Conservation (phyloP, 2,113 vertebrate genomes). For the Tragulus kanchil region DNA sequence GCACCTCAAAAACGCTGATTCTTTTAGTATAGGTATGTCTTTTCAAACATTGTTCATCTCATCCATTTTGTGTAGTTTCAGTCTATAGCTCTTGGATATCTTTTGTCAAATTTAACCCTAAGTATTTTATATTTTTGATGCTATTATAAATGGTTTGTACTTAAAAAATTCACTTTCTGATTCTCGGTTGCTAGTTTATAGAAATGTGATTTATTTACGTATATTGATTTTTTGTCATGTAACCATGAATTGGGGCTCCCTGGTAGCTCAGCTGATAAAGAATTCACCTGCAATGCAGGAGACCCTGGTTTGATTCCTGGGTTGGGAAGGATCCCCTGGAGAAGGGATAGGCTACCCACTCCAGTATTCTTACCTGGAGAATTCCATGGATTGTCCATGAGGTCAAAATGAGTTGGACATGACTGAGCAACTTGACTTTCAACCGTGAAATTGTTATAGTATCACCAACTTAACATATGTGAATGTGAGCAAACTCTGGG, state of each 20-base stretch:
- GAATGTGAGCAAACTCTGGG: not conserved
- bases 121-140: constrained; percentile 34
- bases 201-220: not conserved
- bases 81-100: not conserved
- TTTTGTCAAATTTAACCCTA: not conserved
- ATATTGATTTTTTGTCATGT: not conserved
- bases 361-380: no score
- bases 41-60: constrained; percentile 22
- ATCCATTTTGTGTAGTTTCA: constrained; percentile 8
- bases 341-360: no score
- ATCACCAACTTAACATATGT: not conserved
- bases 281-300: no score
- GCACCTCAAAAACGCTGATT: not conserved
- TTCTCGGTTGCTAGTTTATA: not conserved
- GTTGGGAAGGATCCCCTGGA: no score
- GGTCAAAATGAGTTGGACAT: no score
- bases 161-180: constrained; percentile 11
- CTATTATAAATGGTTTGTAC: not conserved
- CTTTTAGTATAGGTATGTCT: not conserved
- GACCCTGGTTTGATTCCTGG: no score
- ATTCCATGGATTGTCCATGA: no score
- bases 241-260: not conserved
- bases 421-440: no score
- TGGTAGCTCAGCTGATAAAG: no score
- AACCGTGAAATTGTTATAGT: not conserved